phyloP scores from a whole-genome alignment of 2,113 vertebrate species.

The Xenus cinereus region DNA sequence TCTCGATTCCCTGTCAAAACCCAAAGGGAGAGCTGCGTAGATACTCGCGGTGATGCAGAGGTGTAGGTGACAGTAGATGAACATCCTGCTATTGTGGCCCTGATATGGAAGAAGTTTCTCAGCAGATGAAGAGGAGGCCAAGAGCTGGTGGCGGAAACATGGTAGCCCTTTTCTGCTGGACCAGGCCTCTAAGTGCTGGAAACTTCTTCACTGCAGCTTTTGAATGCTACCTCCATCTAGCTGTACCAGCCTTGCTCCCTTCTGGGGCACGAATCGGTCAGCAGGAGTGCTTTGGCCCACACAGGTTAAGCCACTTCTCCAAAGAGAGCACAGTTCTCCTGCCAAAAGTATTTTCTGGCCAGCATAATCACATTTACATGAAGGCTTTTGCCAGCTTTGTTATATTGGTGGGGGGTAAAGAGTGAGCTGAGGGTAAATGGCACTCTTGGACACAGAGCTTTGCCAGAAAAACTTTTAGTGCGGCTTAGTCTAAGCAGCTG shows the following conservation, averaged over 20 bases:
- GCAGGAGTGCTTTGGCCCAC: background rate
- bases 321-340: background rate
- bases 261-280: background rate
- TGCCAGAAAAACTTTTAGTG: constrained; percentile 17
- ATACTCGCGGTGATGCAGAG: background rate
- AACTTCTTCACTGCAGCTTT: background rate
- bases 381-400: background rate
- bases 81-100: background rate
- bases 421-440: background rate
- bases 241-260: background rate
- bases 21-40: background rate
- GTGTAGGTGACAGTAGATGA: background rate
- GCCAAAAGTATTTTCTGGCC: background rate
- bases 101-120: background rate
- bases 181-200: background rate
- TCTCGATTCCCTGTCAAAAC: background rate
- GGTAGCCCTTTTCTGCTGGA: background rate
- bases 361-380: background rate
- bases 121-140: background rate
- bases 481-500: background rate
- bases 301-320: background rate
- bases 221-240: background rate
- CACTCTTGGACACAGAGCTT: background rate
- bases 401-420: background rate
- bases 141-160: background rate